Evolutionary conservation across 2,113 vertebrate genomes (phyloP).

Genomic region (Lepus americanus): DNA sequence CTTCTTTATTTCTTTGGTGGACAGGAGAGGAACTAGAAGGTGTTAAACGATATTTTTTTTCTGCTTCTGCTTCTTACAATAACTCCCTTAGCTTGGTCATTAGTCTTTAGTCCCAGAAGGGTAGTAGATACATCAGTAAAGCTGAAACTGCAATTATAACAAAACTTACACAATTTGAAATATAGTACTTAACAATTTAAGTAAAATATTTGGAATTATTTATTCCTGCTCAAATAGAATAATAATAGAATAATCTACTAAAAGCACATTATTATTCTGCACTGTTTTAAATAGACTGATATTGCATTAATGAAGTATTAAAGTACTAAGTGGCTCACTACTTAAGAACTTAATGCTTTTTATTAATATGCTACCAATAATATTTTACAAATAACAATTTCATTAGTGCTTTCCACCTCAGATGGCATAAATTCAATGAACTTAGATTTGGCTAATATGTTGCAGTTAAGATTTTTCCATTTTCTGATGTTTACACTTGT

Average conservation of each 20-base stretch:
- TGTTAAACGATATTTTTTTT: not conserved
- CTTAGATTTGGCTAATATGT: conserved; percentile 57
- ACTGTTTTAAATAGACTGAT: not conserved
- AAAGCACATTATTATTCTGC: not conserved
- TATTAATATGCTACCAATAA: conserved; percentile 33
- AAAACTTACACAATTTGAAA: not conserved
- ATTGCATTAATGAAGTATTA: not conserved
- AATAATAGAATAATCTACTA: not conserved
- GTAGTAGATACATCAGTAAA: not conserved
- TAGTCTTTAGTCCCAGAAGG: not conserved
- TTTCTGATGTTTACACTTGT: conserved; percentile 64
- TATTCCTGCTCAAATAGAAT: not conserved
- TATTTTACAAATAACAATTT: conserved; percentile 53
- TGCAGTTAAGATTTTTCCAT: conserved; percentile 60
- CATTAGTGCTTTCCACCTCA: not conserved
- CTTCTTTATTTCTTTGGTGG: not conserved
- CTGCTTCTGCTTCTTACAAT: not conserved
- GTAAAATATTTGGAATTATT: not conserved
- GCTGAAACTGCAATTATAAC: not conserved
- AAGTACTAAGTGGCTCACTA: not conserved
- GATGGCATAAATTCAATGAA: conserved; percentile 64
- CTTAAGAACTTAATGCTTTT: conserved; percentile 40
- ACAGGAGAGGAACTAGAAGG: too few species aligned
- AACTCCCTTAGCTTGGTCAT: not conserved
- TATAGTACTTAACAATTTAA: not conserved